Conservation (phyloP, 2,113 vertebrate genomes). For the Sinocyclocheilus maitianheensis region DNA sequence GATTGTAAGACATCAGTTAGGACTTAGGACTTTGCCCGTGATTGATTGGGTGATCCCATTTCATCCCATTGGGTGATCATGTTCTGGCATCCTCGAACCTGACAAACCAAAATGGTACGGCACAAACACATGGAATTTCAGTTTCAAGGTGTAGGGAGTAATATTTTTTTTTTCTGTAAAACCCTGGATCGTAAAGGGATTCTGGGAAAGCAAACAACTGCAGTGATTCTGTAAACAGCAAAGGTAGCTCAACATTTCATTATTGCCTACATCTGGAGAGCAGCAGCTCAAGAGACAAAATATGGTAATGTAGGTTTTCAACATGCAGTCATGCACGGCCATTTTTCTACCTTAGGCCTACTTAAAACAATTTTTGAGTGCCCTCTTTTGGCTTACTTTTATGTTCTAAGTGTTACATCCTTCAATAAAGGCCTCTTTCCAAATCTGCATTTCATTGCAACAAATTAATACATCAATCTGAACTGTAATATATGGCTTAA, state of each 20-base stretch:
- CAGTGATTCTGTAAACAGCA: constrained; percentile 44
- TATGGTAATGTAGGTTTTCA: background rate
- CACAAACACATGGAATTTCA: background rate
- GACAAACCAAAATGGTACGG: background rate
- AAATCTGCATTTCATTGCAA: background rate
- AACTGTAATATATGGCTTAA: background rate
- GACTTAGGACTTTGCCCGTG: background rate
- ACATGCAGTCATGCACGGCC: background rate
- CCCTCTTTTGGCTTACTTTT: no score
- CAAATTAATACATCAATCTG: no score
- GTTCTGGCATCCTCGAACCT: background rate
- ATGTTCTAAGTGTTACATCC: no score
- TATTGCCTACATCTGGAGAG: constrained; percentile 27
- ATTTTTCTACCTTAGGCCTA: background rate
- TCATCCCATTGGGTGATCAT: no score
- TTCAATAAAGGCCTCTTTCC: background rate
- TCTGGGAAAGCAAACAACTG: constrained; percentile 53
- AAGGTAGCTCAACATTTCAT: constrained; percentile 35
- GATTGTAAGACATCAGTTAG: background rate
- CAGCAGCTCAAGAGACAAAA: background rate
- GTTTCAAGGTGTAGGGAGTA: background rate
- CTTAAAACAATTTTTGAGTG: no score
- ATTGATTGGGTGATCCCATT: background rate
- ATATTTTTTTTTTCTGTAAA: background rate
- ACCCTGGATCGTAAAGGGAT: constrained; percentile 12